phyloP scores from a whole-genome alignment of 1,140 invertebrate genomes.

The Manduca sexta region DNA sequence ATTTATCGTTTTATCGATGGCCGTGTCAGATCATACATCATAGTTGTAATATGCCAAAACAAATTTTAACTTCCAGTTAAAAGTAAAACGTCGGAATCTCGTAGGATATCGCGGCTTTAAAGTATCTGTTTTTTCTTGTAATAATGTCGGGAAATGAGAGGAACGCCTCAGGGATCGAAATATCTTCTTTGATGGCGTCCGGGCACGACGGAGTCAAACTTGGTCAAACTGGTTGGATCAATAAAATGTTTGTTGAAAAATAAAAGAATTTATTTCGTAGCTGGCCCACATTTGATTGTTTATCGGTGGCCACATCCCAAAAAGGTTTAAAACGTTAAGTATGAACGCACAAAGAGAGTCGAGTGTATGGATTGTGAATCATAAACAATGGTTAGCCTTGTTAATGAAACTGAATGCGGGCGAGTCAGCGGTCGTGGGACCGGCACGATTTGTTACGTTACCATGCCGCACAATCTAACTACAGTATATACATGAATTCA shows the following conservation, averaged over 20 bases:
- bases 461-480: background rate
- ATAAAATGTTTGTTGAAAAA: background rate
- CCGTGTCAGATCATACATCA: constrained; percentile 11
- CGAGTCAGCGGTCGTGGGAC: constrained; percentile 20
- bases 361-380: constrained; percentile 21
- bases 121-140: background rate
- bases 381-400: constrained; percentile 29
- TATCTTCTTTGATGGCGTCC: background rate
- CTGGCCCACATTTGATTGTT: no score
- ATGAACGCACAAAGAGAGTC: constrained; percentile 9
- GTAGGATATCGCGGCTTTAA: no score
- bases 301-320: background rate
- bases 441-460: constrained; percentile 16
- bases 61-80: background rate
- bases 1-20: constrained; percentile 31
- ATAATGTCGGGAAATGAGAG: constrained; percentile 1
- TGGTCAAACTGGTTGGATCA: constrained; percentile 1
- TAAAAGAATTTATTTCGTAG: background rate
- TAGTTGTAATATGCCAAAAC: constrained; percentile 5
- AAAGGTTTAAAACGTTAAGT: background rate
- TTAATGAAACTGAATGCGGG: constrained; percentile 27
- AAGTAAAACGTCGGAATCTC: no score
- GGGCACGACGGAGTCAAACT: background rate
- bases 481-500: no score
- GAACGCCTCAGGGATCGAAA: constrained; percentile 2